These are phyloP conservation scores for Holothuria leucospilota DNA, from an alignment of 53 echinoderm and acorn worm species.

Conservation along the genomic window DNA sequence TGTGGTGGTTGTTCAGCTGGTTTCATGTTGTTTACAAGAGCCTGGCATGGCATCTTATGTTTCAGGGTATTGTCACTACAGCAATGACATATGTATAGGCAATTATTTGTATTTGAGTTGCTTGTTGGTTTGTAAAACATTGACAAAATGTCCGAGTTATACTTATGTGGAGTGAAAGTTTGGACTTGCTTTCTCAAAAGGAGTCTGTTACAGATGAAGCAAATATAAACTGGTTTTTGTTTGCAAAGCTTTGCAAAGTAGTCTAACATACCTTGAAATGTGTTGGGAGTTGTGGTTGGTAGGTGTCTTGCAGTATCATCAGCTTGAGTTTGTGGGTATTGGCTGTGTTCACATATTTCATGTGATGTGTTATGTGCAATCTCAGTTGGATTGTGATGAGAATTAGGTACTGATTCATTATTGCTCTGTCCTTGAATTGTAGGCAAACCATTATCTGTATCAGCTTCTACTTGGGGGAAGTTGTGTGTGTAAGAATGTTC, in stretches of 20 bases:
- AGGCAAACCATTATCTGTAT: too few species aligned
- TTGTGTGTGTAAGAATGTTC: too few species aligned
- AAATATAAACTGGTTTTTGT: constrained; percentile 24
- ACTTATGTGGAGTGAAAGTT: neutral
- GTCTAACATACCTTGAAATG: neutral
- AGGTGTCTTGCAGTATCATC: too few species aligned
- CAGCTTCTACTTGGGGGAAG: too few species aligned
- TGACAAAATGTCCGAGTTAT: neutral
- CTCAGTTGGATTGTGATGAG: too few species aligned
- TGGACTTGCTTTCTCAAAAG: constrained; percentile 9
- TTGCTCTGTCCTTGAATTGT: too few species aligned
- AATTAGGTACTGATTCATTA: too few species aligned
- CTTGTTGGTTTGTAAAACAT: neutral
- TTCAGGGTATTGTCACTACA: neutral
- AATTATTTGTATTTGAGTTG: neutral
- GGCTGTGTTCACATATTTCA: too few species aligned
- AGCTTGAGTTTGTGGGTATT: too few species aligned
- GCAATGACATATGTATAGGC: neutral
- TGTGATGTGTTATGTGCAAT: too few species aligned
- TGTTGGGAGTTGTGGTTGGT: too few species aligned
- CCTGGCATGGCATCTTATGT: constrained; percentile 26
- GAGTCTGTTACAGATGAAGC: constrained; percentile 14
- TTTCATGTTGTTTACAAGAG: constrained; percentile 42
- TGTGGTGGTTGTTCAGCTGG: constrained; percentile 19
- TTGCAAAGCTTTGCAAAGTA: neutral